Conservation (phyloP, 2,113 vertebrate genomes). For the Ellobius talpinus region DNA sequence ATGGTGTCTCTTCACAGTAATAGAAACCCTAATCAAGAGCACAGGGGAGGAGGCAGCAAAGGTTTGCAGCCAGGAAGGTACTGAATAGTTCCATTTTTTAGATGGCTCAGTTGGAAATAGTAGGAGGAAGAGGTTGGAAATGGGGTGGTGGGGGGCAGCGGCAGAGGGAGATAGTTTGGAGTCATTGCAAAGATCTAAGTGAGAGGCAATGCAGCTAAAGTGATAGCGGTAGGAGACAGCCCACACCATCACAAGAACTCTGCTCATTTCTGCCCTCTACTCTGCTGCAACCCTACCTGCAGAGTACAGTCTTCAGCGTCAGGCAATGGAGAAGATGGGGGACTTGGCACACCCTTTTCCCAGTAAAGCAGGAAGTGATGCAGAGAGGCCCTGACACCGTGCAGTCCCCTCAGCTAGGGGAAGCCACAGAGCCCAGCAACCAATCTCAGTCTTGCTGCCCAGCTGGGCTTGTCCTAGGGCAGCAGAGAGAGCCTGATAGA, state of each 20-base stretch:
- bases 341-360: too few relatives aligned
- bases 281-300: accelerated
- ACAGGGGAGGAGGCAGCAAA: not conserved
- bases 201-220: not conserved
- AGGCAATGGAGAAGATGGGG: not conserved
- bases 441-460: accelerated
- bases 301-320: accelerated
- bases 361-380: not conserved
- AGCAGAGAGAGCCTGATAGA: not conserved
- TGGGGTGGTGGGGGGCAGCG: too few relatives aligned
- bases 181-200: not conserved
- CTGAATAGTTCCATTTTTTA: not conserved
- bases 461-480: accelerated
- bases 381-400: accelerated
- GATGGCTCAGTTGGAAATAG: not conserved
- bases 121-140: too few relatives aligned
- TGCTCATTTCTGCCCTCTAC: accelerated
- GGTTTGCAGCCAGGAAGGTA: not conserved
- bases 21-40: not conserved
- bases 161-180: not conserved
- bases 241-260: accelerated
- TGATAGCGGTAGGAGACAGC: not conserved
- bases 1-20: not conserved
- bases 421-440: accelerated
- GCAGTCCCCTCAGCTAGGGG: not conserved